Base-by-base conservation (phyloP, 2,888 invertebrate genomes). In the Palloptera scutellata region DNA sequence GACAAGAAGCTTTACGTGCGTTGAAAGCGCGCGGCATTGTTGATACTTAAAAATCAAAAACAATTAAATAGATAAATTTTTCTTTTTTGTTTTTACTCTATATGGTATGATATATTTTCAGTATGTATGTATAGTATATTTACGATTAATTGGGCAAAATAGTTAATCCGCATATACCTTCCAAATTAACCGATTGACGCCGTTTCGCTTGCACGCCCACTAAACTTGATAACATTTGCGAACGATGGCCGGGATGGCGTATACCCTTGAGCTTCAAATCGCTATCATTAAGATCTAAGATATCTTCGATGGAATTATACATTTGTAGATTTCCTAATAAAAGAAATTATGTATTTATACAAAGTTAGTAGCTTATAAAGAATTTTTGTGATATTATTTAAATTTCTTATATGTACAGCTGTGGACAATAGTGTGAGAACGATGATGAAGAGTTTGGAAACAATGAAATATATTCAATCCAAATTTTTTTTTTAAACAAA, bases 201-300 rank as follows among this genome's bases (percentile, higher is more conserved):
- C 88, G 88, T 81, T 90, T 91, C 30, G 88, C 87, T 52, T 88
- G 85, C 5, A 91, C 86, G 10, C 88, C 87, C n/a, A 89, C 86
- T 62, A 91, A 84, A 79, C 89, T 91, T 45, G 89, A 88, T 70
- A 89, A 87, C 73, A 91, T 88, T 75, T 88, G 86, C 1, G 89
- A 89, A 42, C 91, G 84, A 82, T 91, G 90, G 15, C 88, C 88
- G 2, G 89, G 86, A 75, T 89, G 89, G 71, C 87, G 88, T 43
- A 91, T 86, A 0, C 91, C 91, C 68, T 89, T 80, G 55, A 87
- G 85, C 76, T 87, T 88, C 60, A 91, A 85, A 72, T 89, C 89
- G 3, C 85, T 83, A 78, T 91, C 81, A 40, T 66, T 76, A 0
- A 83, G 73, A 20, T 81, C 79, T 5, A 79, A 73, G 2, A 82